phyloP scores from a whole-genome alignment of 2,888 invertebrate species.

The Spicauda simplicius region DNA sequence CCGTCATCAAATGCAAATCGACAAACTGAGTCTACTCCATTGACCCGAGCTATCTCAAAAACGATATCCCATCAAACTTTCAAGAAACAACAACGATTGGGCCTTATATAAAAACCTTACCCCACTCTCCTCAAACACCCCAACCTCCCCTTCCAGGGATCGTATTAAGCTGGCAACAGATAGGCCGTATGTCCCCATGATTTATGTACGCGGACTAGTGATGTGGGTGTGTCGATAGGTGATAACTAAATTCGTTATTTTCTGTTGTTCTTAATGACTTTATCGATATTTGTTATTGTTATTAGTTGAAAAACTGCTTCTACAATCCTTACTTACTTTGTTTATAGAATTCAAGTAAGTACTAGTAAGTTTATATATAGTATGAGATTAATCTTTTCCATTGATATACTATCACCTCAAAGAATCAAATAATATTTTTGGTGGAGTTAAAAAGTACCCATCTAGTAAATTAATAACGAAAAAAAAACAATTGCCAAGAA shows the following conservation, averaged over 20 bases:
- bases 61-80: slow-evolving; percentile 48
- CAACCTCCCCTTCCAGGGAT: slow-evolving; percentile 55
- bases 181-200: slow-evolving; percentile 82
- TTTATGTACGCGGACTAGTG: slow-evolving; percentile 73
- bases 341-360: no score
- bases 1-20: slow-evolving; percentile 33
- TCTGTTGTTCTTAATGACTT: no score
- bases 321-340: no score
- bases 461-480: no score
- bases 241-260: slow-evolving; percentile 36
- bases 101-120: slow-evolving; percentile 53
- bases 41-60: slow-evolving; percentile 37
- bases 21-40: slow-evolving; percentile 14
- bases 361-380: no score
- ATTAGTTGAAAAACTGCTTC: no score
- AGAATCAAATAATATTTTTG: no score
- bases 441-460: no score
- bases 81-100: slow-evolving; percentile 44
- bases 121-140: slow-evolving; percentile 45
- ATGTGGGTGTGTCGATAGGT: slow-evolving; percentile 46
- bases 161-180: slow-evolving; percentile 83
- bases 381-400: no score
- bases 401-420: no score
- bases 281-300: no score
- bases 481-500: no score